Evolutionary conservation across 2,888 invertebrate genomes (phyloP).

Genomic region (Melipona bicolor): DNA sequence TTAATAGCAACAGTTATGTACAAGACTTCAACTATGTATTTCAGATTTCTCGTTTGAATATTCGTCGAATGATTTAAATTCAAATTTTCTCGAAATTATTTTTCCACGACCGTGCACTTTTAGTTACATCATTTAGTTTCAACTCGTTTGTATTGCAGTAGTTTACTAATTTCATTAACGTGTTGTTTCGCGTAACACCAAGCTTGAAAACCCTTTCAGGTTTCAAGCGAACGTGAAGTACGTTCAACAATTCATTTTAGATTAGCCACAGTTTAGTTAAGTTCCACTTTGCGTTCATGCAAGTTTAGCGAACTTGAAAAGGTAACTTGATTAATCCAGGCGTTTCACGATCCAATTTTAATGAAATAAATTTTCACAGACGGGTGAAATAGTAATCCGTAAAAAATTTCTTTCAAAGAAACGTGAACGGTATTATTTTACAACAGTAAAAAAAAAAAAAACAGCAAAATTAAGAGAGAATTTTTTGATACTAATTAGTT

Average conservation of each 20-base stretch:
- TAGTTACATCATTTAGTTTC: too few species aligned
- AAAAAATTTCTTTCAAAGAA: neutral
- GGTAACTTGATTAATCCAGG: neutral
- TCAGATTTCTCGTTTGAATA: neutral
- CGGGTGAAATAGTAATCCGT: neutral
- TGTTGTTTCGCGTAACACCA: neutral
- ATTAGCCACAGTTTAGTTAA: neutral
- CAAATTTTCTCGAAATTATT: too few species aligned
- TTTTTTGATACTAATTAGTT: neutral
- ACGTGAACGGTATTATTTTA: too few species aligned
- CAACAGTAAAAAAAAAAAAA: too few species aligned
- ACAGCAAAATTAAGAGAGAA: too few species aligned
- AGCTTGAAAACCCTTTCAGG: neutral
- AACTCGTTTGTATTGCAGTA: neutral
- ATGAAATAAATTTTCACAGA: neutral
- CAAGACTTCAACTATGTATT: too few species aligned
- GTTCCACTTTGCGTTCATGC: neutral
- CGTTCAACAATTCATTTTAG: neutral
- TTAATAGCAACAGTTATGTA: too few species aligned
- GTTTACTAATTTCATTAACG: neutral
- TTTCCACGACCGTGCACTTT: too few species aligned
- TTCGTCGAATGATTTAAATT: neutral
- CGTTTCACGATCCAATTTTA: neutral
- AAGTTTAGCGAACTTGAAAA: neutral
- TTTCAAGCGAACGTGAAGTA: too few species aligned